Evolutionary conservation across 2,888 invertebrate genomes (phyloP), one percentile per base, ranked within the genome.

Genomic region (Noctua pronuba): DNA sequence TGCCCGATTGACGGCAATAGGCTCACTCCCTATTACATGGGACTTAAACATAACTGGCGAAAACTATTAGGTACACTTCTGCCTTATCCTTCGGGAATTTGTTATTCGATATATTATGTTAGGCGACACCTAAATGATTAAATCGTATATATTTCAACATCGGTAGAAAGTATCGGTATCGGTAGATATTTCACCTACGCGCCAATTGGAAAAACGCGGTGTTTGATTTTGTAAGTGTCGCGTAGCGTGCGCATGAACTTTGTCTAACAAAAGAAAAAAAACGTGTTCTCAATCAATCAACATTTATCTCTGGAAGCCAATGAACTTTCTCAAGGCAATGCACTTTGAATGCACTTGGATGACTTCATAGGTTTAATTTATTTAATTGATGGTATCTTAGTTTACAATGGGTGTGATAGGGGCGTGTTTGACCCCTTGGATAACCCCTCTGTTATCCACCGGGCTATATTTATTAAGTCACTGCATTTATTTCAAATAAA

Each of bases 311-410:
- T 58, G 44, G 75, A 84, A 82, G 80, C 80, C 82, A 82, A 35
- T 79, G 52, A 68, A 80, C 55, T 55, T 49, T 31, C 13, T 8
- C 65, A 73, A 76, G 67, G 52, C 70, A 65, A 71, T 85, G 81
- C 75, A 82, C 81, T 89, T 81, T 55, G 41, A 60, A 60, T 74
- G 81, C 80, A 77, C 75, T 86, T 80, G 46, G 58, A 64, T 62
- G 86, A 76, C 68, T 88, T 77, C 79, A 58, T 31, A 4, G 7
- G 62, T 64, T 75, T 55, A 66, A 71, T 72, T 68, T 69, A 44
- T 70, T 71, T 68, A 67, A 71, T 69, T 24, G 62, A 38, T 41
- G n/a, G 21, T 8, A 18, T 66, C 70, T 38, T 31, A 31, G 46
- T 62, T 60, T 41, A 31, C 24, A 35, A 16, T n/a, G 46, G 16